These are phyloP conservation scores for Pseudopodoces humilis DNA, from an alignment of 2,113 vertebrate species.

Conservation along the genomic window DNA sequence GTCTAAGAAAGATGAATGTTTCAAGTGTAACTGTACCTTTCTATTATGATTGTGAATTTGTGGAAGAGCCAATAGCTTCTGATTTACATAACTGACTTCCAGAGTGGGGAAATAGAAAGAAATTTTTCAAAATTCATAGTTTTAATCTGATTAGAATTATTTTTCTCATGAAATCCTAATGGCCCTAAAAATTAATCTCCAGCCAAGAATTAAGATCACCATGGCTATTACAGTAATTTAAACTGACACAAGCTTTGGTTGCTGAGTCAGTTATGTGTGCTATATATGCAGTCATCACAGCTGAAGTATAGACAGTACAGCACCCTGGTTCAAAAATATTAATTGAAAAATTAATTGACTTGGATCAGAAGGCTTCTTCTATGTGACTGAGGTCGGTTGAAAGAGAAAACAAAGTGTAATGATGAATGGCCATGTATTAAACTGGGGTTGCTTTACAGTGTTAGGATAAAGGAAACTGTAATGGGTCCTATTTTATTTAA, in stretches of 20 bases:
- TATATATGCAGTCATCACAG: background rate
- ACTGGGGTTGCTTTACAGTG: background rate
- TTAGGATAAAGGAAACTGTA: background rate
- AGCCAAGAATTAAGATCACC: background rate
- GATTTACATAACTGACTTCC: background rate
- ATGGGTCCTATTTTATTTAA: background rate
- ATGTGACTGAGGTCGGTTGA: background rate
- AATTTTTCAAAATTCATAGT: background rate
- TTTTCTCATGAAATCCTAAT: background rate
- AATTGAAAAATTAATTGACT: slow-evolving; percentile 40
- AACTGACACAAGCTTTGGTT: background rate
- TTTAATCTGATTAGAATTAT: background rate
- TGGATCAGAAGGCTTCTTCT: background rate
- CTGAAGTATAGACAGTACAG: background rate
- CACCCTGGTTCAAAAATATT: background rate
- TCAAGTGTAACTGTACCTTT: background rate
- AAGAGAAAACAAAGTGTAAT: background rate
- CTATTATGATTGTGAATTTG: background rate
- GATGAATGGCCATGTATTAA: background rate
- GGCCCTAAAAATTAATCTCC: slow-evolving; percentile 7
- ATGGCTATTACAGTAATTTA: background rate
- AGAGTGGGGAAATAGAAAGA: background rate
- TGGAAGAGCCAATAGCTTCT: background rate
- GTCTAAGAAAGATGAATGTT: background rate
- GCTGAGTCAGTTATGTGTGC: background rate